Evolutionary conservation across 2,888 invertebrate species (phyloP), one percentile per base, ranked within the genome.

Genomic region (Bursaphelenchus okinawaensis): DNA sequence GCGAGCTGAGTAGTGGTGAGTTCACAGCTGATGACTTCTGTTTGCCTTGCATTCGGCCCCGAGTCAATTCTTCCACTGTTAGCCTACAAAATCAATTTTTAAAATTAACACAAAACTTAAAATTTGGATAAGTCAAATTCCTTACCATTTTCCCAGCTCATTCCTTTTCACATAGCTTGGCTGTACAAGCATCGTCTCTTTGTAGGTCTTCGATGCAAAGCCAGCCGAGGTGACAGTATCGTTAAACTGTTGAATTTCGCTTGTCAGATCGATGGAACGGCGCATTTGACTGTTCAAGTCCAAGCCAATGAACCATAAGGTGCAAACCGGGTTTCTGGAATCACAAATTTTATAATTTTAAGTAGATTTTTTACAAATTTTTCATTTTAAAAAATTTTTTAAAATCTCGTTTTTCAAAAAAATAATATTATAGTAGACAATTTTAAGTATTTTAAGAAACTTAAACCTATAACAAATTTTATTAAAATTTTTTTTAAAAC

Each of bases 231-330:
- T 57, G 29, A 74, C 71, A n/a, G 63, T 64, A 79, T 92, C 90
- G 0, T 91, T 92, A 84, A 96, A 96, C 59, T 88, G 88, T 76
- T 90, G 89, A 73, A 96, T 95, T 82, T 93, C 94, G 74, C 89
- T 89, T 0, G 95, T 95, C 66, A 96, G 88, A 85, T 96, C 92
- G 60, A 98, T 89, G 82, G 93, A 93, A 40, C 72, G 74, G 8
- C 74, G 72, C 58, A 92, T 86, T 83, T 90, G 90, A 85, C 91
- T 92, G 77, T 90, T 89, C 83, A 98, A 93, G 71, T 90, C 89
- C 60, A 98, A 86, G 0, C 98, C 98, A 78, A 99, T 93, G 85
- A 96, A 96, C 98, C 98, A 99, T 90, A 71, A 20, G 7, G 91
- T 90, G 83, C 91, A 89, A 73, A 88, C 87, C 72, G 87, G 87